Evolutionary conservation across 2,113 vertebrate genomes (phyloP), one percentile per base, ranked within the genome.

Genomic region (Anarhynchus alexandrinus): DNA sequence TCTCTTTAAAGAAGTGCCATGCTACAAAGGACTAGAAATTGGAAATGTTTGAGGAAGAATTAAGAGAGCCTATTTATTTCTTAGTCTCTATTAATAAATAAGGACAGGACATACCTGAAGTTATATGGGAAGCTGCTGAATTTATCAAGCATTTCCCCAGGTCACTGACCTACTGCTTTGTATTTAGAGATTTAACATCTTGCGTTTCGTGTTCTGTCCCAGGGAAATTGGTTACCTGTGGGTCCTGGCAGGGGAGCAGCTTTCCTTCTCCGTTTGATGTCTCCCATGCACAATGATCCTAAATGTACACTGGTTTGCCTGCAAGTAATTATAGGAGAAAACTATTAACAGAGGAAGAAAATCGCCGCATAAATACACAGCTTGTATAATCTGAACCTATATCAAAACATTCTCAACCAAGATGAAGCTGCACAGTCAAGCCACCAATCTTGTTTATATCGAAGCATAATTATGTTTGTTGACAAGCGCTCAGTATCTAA

Each of bases 271-370:
- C 99, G 98, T 98, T 99, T 99, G 98, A 99, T 98, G 86, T 99
- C 99, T 86, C 99, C 99, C 38, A 98, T 99, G 96, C 99, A 99
- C 82, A 99, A 94, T 55, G 99, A 99, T 97, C 99, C 99, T 92
- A 99, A 98, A 97, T 99, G 99, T 91, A 99, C 98, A 82, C 99
- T 99, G 94, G 99, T 99, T 98, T 99, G 99, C 96, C 99, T 99
- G 98, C 94, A 98, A 98, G 97, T 98, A 98, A 98, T 98, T 98
- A 98, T 96, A 91, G 97, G 96, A 97, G 93, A 97, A 95, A 97
- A 97, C 94, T 97, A 97, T 98, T 98, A 98, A 96, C 94, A 97
- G 97, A 97, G 90, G 91, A 96, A 88, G 81, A 80, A 95, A 97
- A 93, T 95, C 42, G 55, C 87, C 96, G 97, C 83, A 94, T 95